phyloP scores from a whole-genome alignment of 2,888 invertebrate species.

The Rotaria socialis region DNA sequence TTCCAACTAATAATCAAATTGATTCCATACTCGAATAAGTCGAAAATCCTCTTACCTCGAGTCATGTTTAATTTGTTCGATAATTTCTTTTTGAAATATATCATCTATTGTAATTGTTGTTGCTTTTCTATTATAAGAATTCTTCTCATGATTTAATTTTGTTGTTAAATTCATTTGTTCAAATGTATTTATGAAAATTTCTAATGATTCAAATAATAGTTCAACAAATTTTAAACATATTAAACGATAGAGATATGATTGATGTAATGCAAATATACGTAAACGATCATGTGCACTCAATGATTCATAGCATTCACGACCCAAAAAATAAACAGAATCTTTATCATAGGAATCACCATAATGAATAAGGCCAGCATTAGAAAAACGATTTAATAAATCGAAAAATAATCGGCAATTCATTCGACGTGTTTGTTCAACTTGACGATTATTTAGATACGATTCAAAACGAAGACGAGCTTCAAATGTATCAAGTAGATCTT shows the following conservation, averaged over 20 bases:
- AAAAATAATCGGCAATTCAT: not conserved
- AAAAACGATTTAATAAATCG: constrained; percentile 12
- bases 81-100: constrained; percentile 25
- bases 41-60: not conserved
- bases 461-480: not conserved
- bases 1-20: no score
- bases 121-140: not conserved
- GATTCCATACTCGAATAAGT: no score
- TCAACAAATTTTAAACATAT: constrained; percentile 12
- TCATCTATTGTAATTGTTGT: constrained; percentile 4
- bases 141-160: not conserved
- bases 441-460: not conserved
- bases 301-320: constrained; percentile 2
- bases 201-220: constrained; percentile 5
- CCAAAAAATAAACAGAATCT: constrained; percentile 30
- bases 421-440: not conserved
- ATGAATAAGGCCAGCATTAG: constrained; percentile 8
- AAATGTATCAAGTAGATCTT: not conserved
- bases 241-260: not conserved
- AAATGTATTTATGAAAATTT: not conserved
- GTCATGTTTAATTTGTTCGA: constrained; percentile 7
- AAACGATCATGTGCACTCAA: not conserved
- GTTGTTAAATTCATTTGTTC: not conserved
- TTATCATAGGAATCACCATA: constrained; percentile 3
- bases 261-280: constrained; percentile 5